A percentile compares a stretch with the other conserved stretches of the same genome.
These are phyloP conservation scores for Phenganax subtilis DNA, from an alignment of 92 coral and sea anemone genomes.

Conservation along the genomic window DNA sequence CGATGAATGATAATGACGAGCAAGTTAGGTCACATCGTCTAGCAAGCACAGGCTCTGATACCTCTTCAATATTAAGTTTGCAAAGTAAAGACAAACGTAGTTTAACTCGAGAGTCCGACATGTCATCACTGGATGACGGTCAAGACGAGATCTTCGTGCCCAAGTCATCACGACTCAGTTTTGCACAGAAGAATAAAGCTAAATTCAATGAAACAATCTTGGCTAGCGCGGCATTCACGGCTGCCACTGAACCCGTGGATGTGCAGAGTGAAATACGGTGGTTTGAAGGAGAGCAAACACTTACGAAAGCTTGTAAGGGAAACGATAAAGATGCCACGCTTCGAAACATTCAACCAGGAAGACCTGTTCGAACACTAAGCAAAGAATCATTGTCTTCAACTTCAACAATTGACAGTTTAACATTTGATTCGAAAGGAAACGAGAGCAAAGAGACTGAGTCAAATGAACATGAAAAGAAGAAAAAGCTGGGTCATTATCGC, in stretches of 20 bases:
- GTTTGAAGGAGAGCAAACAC: constrained; percentile 69
- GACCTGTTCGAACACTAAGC: constrained; percentile 8
- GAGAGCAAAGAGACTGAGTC: constrained; percentile 2
- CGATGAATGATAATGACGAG: constrained; percentile 26
- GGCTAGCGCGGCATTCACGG: constrained; percentile 87
- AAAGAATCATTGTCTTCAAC: constrained; percentile 28
- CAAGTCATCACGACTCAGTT: constrained; percentile 40
- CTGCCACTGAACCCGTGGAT: constrained; percentile 82
- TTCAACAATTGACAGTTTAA: constrained; percentile 19
- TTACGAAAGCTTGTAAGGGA: constrained; percentile 36
- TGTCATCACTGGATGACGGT: constrained; percentile 22
- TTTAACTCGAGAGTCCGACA: not conserved
- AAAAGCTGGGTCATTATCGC: constrained; percentile 72
- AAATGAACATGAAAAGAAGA: constrained; percentile 51
- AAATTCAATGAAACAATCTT: constrained; percentile 68
- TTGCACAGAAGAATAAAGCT: constrained; percentile 49
- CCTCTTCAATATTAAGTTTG: not conserved
- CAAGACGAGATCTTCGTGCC: constrained; percentile 34
- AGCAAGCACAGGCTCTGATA: not conserved
- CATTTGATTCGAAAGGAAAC: constrained; percentile 14
- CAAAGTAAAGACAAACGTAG: constrained; percentile 7
- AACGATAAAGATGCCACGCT: constrained; percentile 11
- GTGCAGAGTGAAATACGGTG: constrained; percentile 58
- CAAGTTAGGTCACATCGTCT: not conserved
- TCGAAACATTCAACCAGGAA: not conserved